Base-by-base conservation (phyloP, 2,888 invertebrate genomes). In the Lydus trimaculatus region DNA sequence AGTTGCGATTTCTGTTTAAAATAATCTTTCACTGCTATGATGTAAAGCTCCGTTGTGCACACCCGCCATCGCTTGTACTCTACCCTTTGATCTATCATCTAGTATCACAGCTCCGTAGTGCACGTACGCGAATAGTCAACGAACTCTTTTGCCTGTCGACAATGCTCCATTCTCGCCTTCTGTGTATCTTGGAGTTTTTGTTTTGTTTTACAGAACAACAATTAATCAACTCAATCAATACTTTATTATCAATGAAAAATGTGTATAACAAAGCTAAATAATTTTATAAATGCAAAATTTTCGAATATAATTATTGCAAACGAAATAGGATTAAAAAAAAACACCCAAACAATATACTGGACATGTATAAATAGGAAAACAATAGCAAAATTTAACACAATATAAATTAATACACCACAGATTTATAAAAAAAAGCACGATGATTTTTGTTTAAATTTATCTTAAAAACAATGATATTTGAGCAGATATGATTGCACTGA, bases 291-390 rank as follows among this genome's bases (percentile, higher is more conserved):
- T 48, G 20, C 48, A 20, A 48, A 43, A 23, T 20, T 20, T n/a
- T 8, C 3, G 8, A 48, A 20, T 48, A 7, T 56, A 56, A 56
- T 23, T 56, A 25, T 48, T 48, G 48, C 48, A 43, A 43, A 43
- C n/a, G 2, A 48, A 52, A 9, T 9, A 52, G 4, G 11, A 25
- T 56, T 20, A 6, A 25, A 25, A 23, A 56, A 56, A 56, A 56
- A 23, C 9, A 13, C 0, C 11, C 2, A 11, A 25, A 56, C 2
- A 25, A 56, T 8, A 25, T 9, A 56, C 13, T 23, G 23, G n/a
- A n/a, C n/a, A n/a, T n/a, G n/a, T n/a, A n/a, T n/a, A 56, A 56
- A 56, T 56, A 25, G 56, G 25, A 56, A 56, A 25, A 56, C 56
- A 56, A 56, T 25, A 56, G 25, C 11, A 5, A 25, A 56, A 23